These are phyloP conservation scores for Acleris holmiana DNA, from an alignment of 2,888 invertebrate species.

Conservation along the genomic window DNA sequence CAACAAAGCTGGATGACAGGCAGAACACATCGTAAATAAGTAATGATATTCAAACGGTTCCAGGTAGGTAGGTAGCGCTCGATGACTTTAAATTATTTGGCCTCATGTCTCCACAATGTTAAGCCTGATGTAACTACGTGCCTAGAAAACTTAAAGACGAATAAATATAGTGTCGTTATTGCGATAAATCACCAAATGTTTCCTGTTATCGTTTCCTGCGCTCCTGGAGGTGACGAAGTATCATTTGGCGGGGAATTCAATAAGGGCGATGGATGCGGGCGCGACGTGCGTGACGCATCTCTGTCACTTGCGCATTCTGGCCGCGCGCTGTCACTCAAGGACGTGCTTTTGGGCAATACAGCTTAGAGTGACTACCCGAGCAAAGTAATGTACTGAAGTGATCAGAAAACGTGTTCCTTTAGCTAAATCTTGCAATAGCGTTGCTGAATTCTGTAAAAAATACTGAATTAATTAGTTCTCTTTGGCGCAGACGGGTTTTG, in stretches of 20 bases:
- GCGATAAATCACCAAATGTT: conserved; percentile 54
- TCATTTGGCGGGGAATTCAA: conserved; percentile 76
- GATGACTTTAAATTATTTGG: no score
- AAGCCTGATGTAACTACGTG: conserved; percentile 29
- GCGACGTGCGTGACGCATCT: conserved; percentile 53
- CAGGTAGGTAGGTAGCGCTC: neutral
- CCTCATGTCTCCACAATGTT: conserved; percentile 12
- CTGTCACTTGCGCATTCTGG: conserved; percentile 61
- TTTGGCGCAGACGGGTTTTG: no score
- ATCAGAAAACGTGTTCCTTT: neutral
- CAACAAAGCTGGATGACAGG: no score
- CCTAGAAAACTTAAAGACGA: conserved; percentile 15
- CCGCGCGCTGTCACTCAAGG: conserved; percentile 57
- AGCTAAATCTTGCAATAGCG: neutral
- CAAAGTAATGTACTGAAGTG: neutral
- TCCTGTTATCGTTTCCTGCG: conserved; percentile 68
- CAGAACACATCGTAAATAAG: no score
- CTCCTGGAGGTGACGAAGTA: conserved; percentile 66
- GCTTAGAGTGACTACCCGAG: conserved; percentile 5
- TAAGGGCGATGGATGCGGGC: conserved; percentile 67
- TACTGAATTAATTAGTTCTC: no score
- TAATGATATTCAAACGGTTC: neutral
- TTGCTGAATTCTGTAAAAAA: no score
- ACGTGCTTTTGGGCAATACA: conserved; percentile 51
- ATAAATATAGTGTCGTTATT: conserved; percentile 20